Evolutionary conservation across 2,888 invertebrate genomes (phyloP), one percentile per base, ranked within the genome.

Genomic region (Herminia tarsipennalis): DNA sequence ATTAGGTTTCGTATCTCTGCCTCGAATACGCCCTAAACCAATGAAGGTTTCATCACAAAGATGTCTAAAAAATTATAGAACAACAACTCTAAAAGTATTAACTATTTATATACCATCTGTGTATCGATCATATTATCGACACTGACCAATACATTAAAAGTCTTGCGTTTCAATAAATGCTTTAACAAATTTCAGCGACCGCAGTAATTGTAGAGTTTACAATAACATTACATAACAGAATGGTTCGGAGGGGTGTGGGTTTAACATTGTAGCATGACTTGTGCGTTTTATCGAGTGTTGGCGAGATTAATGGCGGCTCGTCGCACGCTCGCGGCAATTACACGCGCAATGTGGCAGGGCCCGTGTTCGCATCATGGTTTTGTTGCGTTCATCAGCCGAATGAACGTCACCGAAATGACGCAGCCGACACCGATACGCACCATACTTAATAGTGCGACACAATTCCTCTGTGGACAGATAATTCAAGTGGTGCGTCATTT

Each of bases 211-310:
- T 43, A 44, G 40, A 40, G 42, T 56, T 64, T 55, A 68, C 48
- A 56, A 50, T 48, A 57, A 65, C 52, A 63, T 68, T 68, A 61
- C 44, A 46, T 55, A 57, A 56, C 66, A 53, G 25, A 60, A 65
- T 46, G 47, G 59, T 43, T 35, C 56, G 50, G 44, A 47, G 48
- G 57, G 59, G 72, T 69, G 73, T 66, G 76, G 76, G 76, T 76
- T 77, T 83, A 76, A 83, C 82, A 81, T 78, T 80, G 81, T 78
- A 76, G 67, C 80, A 82, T 91, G 90, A 91, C 86, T 89, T 71
- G 64, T 86, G 89, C 90, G 79, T 83, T 88, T 86, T 87, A 88
- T 90, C 86, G 88, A 84, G 85, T 85, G 87, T 79, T 83, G 76
- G 81, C 68, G 89, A 89, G 90, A 91, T 90, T 91, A 88, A 91